Evolutionary conservation across 35 echinoderm and acorn worm species (phyloP).

Genomic region (Hemicentrotus pulcherrimus): DNA sequence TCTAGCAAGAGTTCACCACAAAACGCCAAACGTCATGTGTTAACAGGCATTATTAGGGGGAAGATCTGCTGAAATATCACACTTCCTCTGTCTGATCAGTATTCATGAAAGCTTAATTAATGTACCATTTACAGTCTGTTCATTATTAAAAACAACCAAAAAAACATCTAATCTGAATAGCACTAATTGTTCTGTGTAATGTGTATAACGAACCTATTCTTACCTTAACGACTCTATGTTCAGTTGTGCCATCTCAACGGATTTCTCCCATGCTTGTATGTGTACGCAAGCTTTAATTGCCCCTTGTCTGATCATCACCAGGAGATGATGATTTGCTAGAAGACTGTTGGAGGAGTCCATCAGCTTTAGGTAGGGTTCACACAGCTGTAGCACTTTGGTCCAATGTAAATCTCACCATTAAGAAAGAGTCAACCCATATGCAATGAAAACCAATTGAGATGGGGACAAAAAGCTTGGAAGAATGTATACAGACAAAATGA

Average conservation of each 20-base stretch:
- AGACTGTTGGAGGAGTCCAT: not conserved
- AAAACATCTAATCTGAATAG: no score
- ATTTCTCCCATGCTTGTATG: not conserved
- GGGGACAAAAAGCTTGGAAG: no score
- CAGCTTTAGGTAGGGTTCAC: not conserved
- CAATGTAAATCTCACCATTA: not conserved
- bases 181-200: not conserved
- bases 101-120: no score
- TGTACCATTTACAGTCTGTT: no score
- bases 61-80: no score
- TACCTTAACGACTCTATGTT: not conserved
- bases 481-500: not conserved
- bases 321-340: not conserved
- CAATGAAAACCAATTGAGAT: no score
- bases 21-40: no score
- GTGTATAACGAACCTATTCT: not conserved
- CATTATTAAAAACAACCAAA: not conserved
- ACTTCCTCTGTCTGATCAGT: no score
- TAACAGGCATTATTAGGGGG: no score
- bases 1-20: no score
- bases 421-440: no score
- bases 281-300: slow-evolving; percentile 13
- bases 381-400: not conserved
- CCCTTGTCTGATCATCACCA: slow-evolving; percentile 16
- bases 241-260: not conserved